phyloP scores from a whole-genome alignment of 2,888 invertebrate species.

The Geophilus truncorum region DNA sequence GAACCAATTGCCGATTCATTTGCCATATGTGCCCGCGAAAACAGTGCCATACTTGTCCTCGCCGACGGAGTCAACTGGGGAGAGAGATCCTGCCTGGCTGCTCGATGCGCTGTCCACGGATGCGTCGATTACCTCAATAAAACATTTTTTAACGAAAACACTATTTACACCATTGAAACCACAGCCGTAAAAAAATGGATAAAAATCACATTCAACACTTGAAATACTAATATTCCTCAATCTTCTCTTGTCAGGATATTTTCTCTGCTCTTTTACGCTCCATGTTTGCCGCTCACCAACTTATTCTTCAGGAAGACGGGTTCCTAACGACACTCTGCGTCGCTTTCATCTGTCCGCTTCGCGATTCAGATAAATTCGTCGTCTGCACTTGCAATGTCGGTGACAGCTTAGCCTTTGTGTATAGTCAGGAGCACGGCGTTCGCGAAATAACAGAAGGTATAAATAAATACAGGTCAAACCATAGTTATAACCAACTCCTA shows the following conservation, averaged over 20 bases:
- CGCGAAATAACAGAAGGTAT: conserved; percentile 72
- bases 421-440: conserved; percentile 68
- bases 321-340: conserved; percentile 78
- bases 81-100: conserved; percentile 74
- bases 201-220: no score
- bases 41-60: conserved; percentile 70
- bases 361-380: conserved; percentile 55
- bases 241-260: conserved; percentile 56
- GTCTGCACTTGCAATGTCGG: conserved; percentile 85
- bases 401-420: conserved; percentile 82
- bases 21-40: conserved; percentile 63
- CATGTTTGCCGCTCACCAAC: conserved; percentile 76
- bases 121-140: conserved; percentile 75
- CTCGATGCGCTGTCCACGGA: conserved; percentile 79
- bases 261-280: conserved; percentile 71
- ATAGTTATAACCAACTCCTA: no score
- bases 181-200: conserved; percentile 48
- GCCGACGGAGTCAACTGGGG: conserved; percentile 93
- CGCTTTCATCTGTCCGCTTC: conserved; percentile 64
- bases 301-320: conserved; percentile 75
- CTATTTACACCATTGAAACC: conserved; percentile 43
- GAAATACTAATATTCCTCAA: background rate
- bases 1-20: conserved; percentile 85
- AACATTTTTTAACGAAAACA: conserved; percentile 55
- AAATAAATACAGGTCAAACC: no score